Percentiles rank a stretch among this genome's conserved stretches.
These are phyloP conservation scores for Nomada ferruginata DNA, from an alignment of 2,888 invertebrate genomes.

Conservation along the genomic window DNA sequence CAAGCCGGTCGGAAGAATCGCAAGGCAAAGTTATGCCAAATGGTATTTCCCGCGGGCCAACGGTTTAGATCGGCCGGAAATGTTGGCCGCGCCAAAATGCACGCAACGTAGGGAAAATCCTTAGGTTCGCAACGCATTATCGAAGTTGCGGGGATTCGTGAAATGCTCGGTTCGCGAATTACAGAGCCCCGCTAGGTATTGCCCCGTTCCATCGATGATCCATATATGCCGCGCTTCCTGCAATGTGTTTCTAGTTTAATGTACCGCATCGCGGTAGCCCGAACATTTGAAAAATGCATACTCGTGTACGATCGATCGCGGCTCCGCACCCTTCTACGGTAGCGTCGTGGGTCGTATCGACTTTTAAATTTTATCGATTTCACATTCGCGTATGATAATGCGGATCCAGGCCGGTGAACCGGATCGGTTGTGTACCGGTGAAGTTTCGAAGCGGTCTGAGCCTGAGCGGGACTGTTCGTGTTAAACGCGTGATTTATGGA, in stretches of 20 bases:
- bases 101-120: constrained; percentile 40
- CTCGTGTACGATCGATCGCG: constrained; percentile 41
- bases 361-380: constrained; percentile 64
- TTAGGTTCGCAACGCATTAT: constrained; percentile 53
- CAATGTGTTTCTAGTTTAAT: constrained; percentile 67
- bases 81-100: constrained; percentile 41
- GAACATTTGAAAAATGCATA: constrained; percentile 66
- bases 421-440: background rate
- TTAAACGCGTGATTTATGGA: constrained; percentile 32
- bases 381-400: constrained; percentile 48
- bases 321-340: background rate
- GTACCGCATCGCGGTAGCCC: constrained; percentile 58
- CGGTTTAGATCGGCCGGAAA: constrained; percentile 6
- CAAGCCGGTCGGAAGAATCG: background rate
- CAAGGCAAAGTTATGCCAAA: constrained; percentile 6
- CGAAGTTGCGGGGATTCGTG: constrained; percentile 51
- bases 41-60: constrained; percentile 21
- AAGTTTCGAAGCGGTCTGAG: constrained; percentile 16
- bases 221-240: constrained; percentile 48
- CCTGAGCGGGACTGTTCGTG: constrained; percentile 9
- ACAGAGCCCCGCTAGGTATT: constrained; percentile 38
- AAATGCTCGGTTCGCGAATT: constrained; percentile 59
- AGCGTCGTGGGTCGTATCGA: constrained; percentile 46
- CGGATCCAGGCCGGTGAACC: constrained; percentile 15
- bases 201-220: constrained; percentile 57